phyloP scores from a whole-genome alignment of 2,797 vertebrate species.

The Pipistrellus nathusii region DNA sequence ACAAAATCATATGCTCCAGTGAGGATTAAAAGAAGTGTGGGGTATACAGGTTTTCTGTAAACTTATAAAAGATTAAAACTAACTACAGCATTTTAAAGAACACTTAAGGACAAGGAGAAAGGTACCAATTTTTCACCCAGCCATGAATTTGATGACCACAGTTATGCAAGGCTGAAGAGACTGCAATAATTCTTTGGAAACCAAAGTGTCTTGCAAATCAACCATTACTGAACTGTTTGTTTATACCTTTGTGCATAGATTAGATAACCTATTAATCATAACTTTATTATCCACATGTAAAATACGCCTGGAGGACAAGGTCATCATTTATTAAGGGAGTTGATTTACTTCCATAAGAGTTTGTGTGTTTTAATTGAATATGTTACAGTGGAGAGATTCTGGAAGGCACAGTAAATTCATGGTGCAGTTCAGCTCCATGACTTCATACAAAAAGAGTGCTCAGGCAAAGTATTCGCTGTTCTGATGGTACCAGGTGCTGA shows the following conservation, averaged over 20 bases:
- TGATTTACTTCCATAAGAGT: conserved; percentile 73
- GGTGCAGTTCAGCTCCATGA: neutral
- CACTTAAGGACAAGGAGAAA: conserved; percentile 78
- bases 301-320: conserved; percentile 79
- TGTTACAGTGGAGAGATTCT: neutral
- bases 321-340: conserved; percentile 77
- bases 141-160: conserved; percentile 82
- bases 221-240: conserved; percentile 36
- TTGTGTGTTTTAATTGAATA: conserved; percentile 55
- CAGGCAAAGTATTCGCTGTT: conserved; percentile 19
- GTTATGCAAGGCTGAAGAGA: conserved; percentile 62
- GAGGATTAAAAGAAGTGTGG: neutral
- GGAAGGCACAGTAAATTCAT: conserved; percentile 47
- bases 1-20: neutral
- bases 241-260: conserved; percentile 70
- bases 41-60: neutral
- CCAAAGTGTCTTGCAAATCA: conserved; percentile 74
- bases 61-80: conserved; percentile 65
- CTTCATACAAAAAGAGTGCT: neutral
- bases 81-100: conserved; percentile 76
- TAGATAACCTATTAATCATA: conserved; percentile 83
- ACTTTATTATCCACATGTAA: conserved; percentile 81
- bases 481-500: conserved; percentile 51
- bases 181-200: conserved; percentile 71
- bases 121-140: conserved; percentile 44